A percentile compares a stretch with the other conserved stretches of the same genome.
Evolutionary conservation across 2,888 invertebrate species (phyloP).

Genomic region (Heliconius hortense): DNA sequence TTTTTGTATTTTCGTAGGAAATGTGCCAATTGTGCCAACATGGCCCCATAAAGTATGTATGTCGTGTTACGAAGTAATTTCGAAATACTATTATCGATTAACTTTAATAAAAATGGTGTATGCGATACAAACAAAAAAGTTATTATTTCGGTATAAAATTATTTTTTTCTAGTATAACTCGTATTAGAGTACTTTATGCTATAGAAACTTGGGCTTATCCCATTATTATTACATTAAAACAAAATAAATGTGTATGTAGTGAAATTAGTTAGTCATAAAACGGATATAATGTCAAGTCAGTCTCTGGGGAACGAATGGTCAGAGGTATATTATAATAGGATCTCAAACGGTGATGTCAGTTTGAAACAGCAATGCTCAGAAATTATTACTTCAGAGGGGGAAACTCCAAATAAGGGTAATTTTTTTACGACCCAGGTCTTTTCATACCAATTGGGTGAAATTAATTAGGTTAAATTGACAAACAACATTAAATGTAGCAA

Average conservation of each 20-base stretch:
- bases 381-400: constrained; percentile 9
- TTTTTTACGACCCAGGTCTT: constrained; percentile 8
- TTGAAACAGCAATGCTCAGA: constrained; percentile 4
- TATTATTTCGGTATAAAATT: too few species aligned
- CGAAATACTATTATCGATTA: too few species aligned
- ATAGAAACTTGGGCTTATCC: background rate
- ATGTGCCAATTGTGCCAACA: too few species aligned
- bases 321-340: constrained; percentile 11
- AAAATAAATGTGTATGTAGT: background rate
- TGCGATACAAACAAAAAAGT: too few species aligned
- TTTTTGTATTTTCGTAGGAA: too few species aligned
- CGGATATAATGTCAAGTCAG: background rate
- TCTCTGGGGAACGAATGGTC: constrained; percentile 3
- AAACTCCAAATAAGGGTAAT: background rate
- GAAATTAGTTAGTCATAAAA: background rate
- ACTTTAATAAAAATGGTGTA: too few species aligned
- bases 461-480: background rate
- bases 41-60: too few species aligned
- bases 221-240: background rate
- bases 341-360: background rate
- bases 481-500: background rate
- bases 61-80: too few species aligned
- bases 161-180: too few species aligned
- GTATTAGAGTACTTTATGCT: too few species aligned
- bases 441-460: constrained; percentile 6